Base-by-base conservation (phyloP, 2,888 invertebrate genomes). In the Amphimallon solstitiale region DNA sequence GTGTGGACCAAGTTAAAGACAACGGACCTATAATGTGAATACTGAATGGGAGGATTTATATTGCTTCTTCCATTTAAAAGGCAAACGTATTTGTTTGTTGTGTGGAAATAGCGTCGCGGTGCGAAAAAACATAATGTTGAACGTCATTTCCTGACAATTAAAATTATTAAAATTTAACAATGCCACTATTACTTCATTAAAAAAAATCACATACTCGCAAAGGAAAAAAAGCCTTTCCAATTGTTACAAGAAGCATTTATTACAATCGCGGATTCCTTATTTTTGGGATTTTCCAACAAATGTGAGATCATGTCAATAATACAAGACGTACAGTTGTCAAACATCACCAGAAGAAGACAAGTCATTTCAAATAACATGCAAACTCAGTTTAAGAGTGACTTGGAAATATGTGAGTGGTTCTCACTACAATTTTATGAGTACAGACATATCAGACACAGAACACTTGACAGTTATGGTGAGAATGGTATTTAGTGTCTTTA, bases 231-330 rank as follows among this genome's bases (percentile, higher is more conserved):
- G 34, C 54, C 60, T 46, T 62, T 66, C 21, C 23, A 67, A 17
- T 68, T 68, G 51, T 48, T 67, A 35, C 67, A 68, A 54, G 54
- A 68, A 68, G 38, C 60, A 43, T 60, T 68, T 43, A 46, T 66
- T 37, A 60, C 38, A 34, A 45, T 35, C 19, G 64, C 61, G 40
- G 64, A 66, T 63, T 61, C 29, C 10, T 61, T 70, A 35, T 68
- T 71, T 71, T 68, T 66, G 60, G 67, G 59, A 68, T 73, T 73
- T 69, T 68, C 61, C 43, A 73, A 71, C 66, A 73, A 71, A 71
- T 62, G 64, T 65, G 70, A 71, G 64, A 71, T 71, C 65, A 43
- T 59, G 38, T 43, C 17, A 59, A 43, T 43, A 40, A 59, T 59
- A 15, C 38, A 59, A 19, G 14, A 19, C n/a, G 40, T 59, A 37